Percentiles rank a stretch among this genome's conserved stretches.
Evolutionary conservation across 2,888 invertebrate genomes (phyloP).

Genomic region (Chesias legatella): DNA sequence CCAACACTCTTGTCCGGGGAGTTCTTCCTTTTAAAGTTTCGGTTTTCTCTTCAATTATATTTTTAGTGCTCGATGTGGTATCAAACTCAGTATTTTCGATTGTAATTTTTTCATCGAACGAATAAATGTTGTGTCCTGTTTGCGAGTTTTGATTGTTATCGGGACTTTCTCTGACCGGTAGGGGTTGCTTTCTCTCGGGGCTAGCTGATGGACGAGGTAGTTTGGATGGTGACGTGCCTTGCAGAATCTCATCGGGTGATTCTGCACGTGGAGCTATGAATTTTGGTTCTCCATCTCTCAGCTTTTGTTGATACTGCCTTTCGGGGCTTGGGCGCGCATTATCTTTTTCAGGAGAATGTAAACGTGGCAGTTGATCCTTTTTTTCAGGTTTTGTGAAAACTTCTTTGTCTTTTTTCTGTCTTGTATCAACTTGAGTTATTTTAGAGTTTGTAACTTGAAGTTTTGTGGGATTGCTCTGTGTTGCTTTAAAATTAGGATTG

Average conservation of each 20-base stretch:
- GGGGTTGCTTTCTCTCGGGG: conserved; percentile 17
- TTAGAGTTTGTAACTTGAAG: conserved; percentile 40
- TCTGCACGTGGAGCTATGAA: conserved; percentile 1
- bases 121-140: conserved; percentile 13
- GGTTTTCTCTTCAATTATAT: conserved; percentile 23
- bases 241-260: not conserved
- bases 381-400: conserved; percentile 14
- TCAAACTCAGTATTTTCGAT: conserved; percentile 29
- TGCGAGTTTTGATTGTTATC: conserved; percentile 22
- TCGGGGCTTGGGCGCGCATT: conserved; percentile 27
- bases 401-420: conserved; percentile 16
- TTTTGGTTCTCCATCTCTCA: conserved; percentile 1
- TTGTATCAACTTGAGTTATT: conserved; percentile 16
- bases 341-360: conserved; percentile 11
- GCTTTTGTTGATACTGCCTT: conserved; percentile 13
- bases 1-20: conserved; percentile 16
- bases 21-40: conserved; percentile 21
- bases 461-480: conserved; percentile 51
- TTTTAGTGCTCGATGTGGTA: conserved; percentile 17
- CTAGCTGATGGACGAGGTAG: conserved; percentile 19
- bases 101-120: conserved; percentile 23
- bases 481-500: conserved; percentile 24
- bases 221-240: conserved; percentile 9
- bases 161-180: conserved; percentile 16
- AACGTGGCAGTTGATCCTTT: conserved; percentile 15